phyloP scores from a whole-genome alignment of 2,888 invertebrate genomes.

The Apantesis nais region DNA sequence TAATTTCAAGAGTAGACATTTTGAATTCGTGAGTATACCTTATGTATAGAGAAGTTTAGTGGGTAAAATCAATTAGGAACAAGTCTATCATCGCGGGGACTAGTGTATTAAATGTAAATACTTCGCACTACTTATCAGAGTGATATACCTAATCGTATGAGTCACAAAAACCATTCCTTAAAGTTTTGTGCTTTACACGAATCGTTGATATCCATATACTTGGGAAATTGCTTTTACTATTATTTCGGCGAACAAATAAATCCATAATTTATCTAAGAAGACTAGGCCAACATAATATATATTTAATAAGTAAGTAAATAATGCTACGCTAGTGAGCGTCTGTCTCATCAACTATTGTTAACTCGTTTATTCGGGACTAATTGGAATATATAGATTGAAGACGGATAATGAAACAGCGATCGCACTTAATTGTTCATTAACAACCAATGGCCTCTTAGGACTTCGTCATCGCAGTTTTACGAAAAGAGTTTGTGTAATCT shows the following conservation, averaged over 20 bases:
- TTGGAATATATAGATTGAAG: constrained; percentile 23
- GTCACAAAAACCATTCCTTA: background rate
- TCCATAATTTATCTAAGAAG: constrained; percentile 12
- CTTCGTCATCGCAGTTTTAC: constrained; percentile 12
- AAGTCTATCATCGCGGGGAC: background rate
- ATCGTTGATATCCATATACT: background rate
- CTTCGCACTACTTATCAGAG: background rate
- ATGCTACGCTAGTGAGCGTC: constrained; percentile 10
- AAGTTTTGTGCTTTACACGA: background rate
- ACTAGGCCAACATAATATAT: constrained; percentile 8
- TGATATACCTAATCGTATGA: constrained; percentile 5
- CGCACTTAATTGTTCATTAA: constrained; percentile 35
- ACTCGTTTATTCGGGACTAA: constrained; percentile 35
- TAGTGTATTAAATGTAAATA: background rate
- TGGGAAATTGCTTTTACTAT: background rate
- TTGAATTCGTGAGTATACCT: background rate
- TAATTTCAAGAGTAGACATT: background rate
- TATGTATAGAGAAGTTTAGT: background rate
- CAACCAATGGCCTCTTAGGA: constrained; percentile 22
- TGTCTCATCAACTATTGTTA: constrained; percentile 28
- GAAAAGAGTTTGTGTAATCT: too few species aligned
- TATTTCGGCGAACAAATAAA: constrained; percentile 5
- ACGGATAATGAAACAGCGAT: constrained; percentile 36
- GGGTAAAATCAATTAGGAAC: background rate
- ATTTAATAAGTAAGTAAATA: constrained; percentile 16